phyloP scores from a whole-genome alignment of 2,888 invertebrate species.

The Didymodactylos carnosus region DNA sequence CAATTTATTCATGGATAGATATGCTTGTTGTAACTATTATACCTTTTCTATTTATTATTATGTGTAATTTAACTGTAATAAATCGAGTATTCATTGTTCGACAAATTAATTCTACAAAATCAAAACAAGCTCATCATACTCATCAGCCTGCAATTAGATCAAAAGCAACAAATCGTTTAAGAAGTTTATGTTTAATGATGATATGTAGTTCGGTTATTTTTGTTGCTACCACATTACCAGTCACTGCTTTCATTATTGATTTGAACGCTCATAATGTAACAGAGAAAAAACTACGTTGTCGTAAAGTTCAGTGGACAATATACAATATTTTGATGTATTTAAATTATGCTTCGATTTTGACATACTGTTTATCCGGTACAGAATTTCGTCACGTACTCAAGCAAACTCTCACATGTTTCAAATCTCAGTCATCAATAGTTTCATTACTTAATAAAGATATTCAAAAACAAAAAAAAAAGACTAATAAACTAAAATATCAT shows the following conservation, averaged over 20 bases:
- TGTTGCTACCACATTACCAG: background rate
- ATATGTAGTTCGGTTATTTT: background rate
- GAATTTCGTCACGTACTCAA: slow-evolving; percentile 21
- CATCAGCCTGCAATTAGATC: background rate
- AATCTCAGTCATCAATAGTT: too few species aligned
- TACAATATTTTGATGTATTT: slow-evolving; percentile 23
- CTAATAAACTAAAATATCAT: too few species aligned
- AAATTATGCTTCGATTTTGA: slow-evolving; percentile 21
- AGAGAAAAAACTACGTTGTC: background rate
- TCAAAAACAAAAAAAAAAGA: too few species aligned
- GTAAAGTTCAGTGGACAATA: slow-evolving; percentile 18
- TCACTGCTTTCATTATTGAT: background rate
- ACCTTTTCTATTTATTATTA: background rate
- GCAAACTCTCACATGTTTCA: too few species aligned
- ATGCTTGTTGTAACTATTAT: background rate
- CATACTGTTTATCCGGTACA: slow-evolving; percentile 23
- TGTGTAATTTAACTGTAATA: background rate
- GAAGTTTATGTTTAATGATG: background rate
- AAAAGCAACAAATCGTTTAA: background rate
- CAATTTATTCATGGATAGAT: background rate
- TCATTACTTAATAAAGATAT: too few species aligned
- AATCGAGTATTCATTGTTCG: background rate
- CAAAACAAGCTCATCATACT: too few species aligned
- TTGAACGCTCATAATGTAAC: background rate
- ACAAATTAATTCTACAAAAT: background rate